phyloP scores from a whole-genome alignment of 2,797 vertebrate species.

The Sebastes nivosus region DNA sequence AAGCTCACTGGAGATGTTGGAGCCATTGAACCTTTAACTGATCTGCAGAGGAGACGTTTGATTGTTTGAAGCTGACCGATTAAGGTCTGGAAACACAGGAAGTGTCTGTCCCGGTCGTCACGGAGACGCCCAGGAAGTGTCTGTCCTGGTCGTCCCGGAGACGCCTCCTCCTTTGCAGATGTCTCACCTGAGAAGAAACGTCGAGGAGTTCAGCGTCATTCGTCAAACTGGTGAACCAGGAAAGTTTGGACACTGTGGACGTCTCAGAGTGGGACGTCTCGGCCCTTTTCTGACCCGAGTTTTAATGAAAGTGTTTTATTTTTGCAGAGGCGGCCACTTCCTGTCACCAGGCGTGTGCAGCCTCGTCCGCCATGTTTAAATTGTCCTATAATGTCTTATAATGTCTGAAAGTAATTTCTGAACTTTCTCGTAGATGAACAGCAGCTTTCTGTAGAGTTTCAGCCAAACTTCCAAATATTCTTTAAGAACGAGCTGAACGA shows the following conservation, averaged over 20 bases:
- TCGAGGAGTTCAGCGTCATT: neutral
- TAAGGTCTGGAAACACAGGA: neutral
- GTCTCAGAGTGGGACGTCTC: neutral
- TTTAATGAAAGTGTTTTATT: conserved; percentile 11
- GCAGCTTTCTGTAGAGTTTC: conserved; percentile 39
- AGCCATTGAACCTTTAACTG: neutral
- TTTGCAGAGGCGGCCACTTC: neutral
- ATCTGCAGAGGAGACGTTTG: neutral
- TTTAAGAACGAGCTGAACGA: conserved; percentile 61
- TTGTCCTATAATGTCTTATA: conserved; percentile 1
- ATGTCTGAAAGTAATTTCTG: neutral
- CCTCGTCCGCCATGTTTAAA: neutral
- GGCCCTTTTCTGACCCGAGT: neutral
- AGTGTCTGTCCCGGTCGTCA: neutral
- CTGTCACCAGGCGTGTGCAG: neutral
- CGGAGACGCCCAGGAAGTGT: neutral
- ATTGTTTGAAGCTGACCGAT: neutral
- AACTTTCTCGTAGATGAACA: neutral
- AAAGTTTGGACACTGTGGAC: neutral
- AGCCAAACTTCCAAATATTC: conserved; percentile 66
- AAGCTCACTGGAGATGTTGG: neutral
- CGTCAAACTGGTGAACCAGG: neutral
- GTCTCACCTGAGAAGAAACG: neutral
- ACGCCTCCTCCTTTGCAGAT: neutral
- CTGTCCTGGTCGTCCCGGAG: neutral